These are phyloP conservation scores for Stictocephala bisonia DNA, from an alignment of 2,888 invertebrate species.

Conservation along the genomic window DNA sequence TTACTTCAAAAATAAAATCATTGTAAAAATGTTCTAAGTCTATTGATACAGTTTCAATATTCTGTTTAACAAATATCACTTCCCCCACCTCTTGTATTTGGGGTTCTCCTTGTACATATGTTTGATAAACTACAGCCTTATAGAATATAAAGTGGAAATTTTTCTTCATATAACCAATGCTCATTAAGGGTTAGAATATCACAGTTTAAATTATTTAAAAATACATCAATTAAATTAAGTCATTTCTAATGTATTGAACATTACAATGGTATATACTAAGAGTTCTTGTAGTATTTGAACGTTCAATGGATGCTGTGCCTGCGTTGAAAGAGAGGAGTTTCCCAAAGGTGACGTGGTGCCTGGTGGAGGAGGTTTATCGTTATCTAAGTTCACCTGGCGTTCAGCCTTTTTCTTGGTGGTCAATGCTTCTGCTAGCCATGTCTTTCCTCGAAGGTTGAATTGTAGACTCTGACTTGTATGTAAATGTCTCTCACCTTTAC, in stretches of 20 bases:
- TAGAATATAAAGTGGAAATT: neutral
- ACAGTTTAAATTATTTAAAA: neutral
- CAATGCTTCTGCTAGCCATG: neutral
- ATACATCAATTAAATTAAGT: constrained; percentile 17
- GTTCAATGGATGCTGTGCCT: neutral
- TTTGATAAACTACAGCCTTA: neutral
- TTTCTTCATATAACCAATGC: constrained; percentile 8
- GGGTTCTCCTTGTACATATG: neutral
- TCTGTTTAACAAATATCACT: constrained; percentile 9
- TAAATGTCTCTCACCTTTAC: neutral
- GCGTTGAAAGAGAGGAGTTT: constrained; percentile 1
- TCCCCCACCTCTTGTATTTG: neutral
- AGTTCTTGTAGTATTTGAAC: neutral
- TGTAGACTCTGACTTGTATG: neutral
- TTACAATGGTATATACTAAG: constrained; percentile 7
- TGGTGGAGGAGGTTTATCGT: constrained; percentile 6
- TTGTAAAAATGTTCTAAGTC: neutral
- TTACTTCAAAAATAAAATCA: constrained; percentile 4
- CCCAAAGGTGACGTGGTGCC: neutral
- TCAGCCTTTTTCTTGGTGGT: neutral
- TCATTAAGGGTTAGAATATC: constrained; percentile 8
- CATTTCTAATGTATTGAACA: neutral
- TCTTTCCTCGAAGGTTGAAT: neutral
- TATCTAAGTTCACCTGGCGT: too few relatives aligned
- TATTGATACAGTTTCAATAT: neutral